phyloP scores from a whole-genome alignment of 2,113 vertebrate genomes.

The Myocastor coypus region DNA sequence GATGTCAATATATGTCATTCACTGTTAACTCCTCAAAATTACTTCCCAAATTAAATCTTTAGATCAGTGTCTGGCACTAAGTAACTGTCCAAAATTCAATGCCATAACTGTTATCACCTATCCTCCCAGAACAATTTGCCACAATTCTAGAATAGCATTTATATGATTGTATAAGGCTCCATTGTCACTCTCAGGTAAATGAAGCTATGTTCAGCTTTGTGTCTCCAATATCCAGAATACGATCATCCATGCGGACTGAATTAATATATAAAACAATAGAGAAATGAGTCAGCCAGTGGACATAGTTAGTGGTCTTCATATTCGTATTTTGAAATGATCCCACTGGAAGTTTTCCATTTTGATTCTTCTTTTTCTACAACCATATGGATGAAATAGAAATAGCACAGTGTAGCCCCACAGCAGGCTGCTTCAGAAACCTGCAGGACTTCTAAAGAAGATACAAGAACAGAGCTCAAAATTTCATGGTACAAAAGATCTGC shows the following conservation, averaged over 20 bases:
- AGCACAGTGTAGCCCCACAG: background rate
- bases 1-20: background rate
- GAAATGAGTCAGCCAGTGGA: background rate
- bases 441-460: background rate
- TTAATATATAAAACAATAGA: background rate
- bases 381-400: background rate
- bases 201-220: background rate
- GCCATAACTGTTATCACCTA: background rate
- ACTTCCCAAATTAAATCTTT: constrained; percentile 44
- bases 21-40: background rate
- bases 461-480: background rate
- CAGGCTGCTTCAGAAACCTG: background rate
- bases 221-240: background rate
- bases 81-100: background rate
- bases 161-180: background rate
- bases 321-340: constrained; percentile 38
- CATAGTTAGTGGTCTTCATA: background rate
- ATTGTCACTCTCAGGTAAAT: background rate
- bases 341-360: background rate
- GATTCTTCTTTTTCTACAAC: background rate
- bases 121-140: constrained; percentile 43
- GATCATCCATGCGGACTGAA: background rate
- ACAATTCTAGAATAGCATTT: background rate
- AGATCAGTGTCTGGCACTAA: constrained; percentile 36
- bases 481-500: background rate